A percentile compares a stretch with the other conserved stretches of the same genome.
Conservation (phyloP, 2,113 vertebrate genomes). For the Mystacornis crossleyi region DNA sequence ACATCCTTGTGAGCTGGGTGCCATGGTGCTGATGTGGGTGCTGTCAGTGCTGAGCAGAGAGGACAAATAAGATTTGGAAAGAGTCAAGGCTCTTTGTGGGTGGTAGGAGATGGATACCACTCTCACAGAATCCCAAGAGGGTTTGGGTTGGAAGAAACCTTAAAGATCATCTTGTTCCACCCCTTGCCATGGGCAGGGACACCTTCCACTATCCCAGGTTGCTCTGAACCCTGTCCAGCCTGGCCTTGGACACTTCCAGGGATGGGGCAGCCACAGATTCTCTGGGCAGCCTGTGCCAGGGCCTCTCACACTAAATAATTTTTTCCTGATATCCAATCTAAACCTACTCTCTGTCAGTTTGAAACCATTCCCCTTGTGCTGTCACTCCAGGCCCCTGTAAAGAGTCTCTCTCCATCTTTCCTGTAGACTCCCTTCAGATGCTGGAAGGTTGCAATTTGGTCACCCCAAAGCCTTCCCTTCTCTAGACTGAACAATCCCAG, state of each 20-base stretch:
- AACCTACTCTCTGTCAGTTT: neutral
- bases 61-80: neutral
- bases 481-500: too few relatives aligned
- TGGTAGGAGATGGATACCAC: neutral
- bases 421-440: neutral
- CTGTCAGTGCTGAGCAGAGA: neutral
- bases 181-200: neutral
- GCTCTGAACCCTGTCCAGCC: fast-evolving
- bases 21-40: neutral
- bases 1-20: neutral
- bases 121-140: neutral
- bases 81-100: too few relatives aligned
- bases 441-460: neutral
- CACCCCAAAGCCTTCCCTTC: too few relatives aligned
- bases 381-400: neutral
- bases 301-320: neutral
- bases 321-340: neutral
- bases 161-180: neutral
- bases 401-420: neutral
- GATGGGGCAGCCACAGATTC: neutral
- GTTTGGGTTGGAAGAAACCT: neutral
- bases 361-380: neutral
- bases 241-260: neutral
- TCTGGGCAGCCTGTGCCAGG: neutral
- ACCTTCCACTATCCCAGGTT: neutral